Conservation (phyloP, 2,888 invertebrate genomes). For the Aspidapion aeneum region DNA sequence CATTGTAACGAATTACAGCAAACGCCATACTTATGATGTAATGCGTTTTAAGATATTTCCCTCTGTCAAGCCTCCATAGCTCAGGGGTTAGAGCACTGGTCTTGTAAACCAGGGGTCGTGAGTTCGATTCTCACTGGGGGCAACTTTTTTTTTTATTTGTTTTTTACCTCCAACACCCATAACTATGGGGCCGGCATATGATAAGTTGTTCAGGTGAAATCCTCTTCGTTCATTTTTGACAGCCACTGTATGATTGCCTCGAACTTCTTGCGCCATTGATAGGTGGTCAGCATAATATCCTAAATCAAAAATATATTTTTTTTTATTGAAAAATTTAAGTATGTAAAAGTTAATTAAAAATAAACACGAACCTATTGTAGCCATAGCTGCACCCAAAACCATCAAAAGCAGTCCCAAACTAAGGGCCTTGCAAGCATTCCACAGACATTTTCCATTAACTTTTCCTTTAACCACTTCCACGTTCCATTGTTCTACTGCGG, state of each 20-base stretch:
- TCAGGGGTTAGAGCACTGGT: slow-evolving; percentile 53
- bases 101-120: slow-evolving; percentile 62
- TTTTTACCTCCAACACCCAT: slow-evolving; percentile 89
- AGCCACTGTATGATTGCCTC: slow-evolving; percentile 73
- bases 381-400: slow-evolving; percentile 89
- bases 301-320: slow-evolving; percentile 43
- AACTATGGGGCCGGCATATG: slow-evolving; percentile 95
- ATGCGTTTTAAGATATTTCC: neutral
- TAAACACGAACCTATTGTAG: slow-evolving; percentile 70
- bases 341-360: neutral
- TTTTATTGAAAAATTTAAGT: neutral
- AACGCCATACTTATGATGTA: neutral
- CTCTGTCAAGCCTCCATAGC: slow-evolving; percentile 23
- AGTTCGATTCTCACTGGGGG: slow-evolving; percentile 61
- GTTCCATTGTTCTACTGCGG: slow-evolving; percentile 82
- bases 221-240: slow-evolving; percentile 80
- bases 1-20: neutral
- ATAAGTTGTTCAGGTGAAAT: slow-evolving; percentile 83
- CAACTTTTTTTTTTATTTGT: slow-evolving; percentile 35
- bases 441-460: slow-evolving; percentile 85
- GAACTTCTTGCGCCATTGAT: slow-evolving; percentile 72
- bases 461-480: slow-evolving; percentile 83
- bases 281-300: slow-evolving; percentile 83
- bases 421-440: slow-evolving; percentile 92
- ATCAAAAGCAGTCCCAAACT: slow-evolving; percentile 84